Percentiles rank a stretch among this genome's conserved stretches.
Evolutionary conservation across 2,797 vertebrate genomes (phyloP).

Genomic region (Xiphophorus birchmanni): DNA sequence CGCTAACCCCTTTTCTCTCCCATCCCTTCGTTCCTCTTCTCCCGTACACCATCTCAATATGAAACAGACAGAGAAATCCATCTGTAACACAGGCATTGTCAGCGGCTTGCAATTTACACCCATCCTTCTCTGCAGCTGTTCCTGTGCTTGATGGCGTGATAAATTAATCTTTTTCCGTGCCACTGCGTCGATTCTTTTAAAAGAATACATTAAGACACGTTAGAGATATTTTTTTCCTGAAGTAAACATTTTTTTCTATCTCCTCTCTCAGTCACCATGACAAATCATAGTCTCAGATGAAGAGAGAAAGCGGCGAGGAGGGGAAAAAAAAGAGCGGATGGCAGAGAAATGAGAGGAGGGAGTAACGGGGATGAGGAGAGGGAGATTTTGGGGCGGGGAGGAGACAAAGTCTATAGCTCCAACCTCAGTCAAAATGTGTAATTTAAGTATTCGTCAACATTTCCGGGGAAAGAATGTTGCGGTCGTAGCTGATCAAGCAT

Average conservation of each 20-base stretch:
- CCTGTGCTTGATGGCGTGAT: constrained; percentile 88
- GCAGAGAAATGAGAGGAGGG: constrained; percentile 38
- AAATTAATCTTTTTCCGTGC: constrained; percentile 88
- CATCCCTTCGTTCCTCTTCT: constrained; percentile 37
- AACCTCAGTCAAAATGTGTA: constrained; percentile 71
- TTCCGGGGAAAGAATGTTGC: constrained; percentile 71
- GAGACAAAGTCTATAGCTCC: constrained; percentile 61
- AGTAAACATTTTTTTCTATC: constrained; percentile 80
- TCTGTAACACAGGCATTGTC: constrained; percentile 85
- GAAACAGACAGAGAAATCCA: constrained; percentile 86
- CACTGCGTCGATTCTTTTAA: constrained; percentile 86
- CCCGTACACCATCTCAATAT: constrained; percentile 75
- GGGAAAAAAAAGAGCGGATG: constrained; percentile 18
- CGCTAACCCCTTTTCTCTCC: constrained; percentile 50
- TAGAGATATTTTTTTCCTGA: constrained; percentile 71
- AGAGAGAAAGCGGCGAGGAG: constrained; percentile 53
- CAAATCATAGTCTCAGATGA: constrained; percentile 84
- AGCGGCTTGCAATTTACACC: constrained; percentile 85
- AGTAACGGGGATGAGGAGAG: constrained; percentile 42
- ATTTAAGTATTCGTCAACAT: constrained; percentile 78
- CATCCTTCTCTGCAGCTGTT: constrained; percentile 84
- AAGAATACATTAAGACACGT: constrained; percentile 86
- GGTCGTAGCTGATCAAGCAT: constrained; percentile 80
- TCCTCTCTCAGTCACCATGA: constrained; percentile 82
- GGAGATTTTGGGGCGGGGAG: constrained; percentile 50